Evolutionary conservation across 1,140 invertebrate species (phyloP).

Genomic region (Hermatobates lingyangjiaoensis): DNA sequence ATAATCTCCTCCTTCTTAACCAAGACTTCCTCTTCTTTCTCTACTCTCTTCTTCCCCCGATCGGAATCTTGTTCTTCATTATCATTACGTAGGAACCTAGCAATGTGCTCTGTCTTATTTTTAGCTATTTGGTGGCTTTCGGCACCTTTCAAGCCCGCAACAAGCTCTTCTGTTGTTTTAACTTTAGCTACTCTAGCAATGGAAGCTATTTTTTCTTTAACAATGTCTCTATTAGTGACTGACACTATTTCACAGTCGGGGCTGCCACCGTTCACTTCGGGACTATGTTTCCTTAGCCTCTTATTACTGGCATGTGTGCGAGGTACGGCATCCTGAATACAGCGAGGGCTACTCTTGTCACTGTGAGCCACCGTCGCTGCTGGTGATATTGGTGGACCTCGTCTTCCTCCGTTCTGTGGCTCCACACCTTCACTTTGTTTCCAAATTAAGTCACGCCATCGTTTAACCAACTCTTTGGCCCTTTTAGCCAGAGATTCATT

Average conservation of each 20-base stretch:
- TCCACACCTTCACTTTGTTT: conserved; percentile 26
- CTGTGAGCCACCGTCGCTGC: conserved; percentile 14
- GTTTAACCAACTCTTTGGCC: conserved; percentile 74
- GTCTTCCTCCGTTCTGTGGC: background rate
- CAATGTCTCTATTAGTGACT: conserved; percentile 24
- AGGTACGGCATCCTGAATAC: conserved; percentile 26
- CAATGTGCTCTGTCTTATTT: conserved; percentile 35
- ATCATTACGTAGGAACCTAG: conserved; percentile 31
- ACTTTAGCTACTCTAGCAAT: conserved; percentile 46
- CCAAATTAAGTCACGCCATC: conserved; percentile 69
- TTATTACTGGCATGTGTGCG: conserved; percentile 41
- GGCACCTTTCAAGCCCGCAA: conserved; percentile 45
- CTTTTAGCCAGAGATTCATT: conserved; percentile 66
- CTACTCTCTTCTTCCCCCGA: conserved; percentile 3
- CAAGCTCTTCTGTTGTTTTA: conserved; percentile 66
- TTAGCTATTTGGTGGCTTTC: conserved; percentile 16
- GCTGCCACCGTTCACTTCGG: background rate
- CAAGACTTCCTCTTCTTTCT: conserved; percentile 10
- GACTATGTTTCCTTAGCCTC: conserved; percentile 34
- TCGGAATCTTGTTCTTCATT: conserved; percentile 16
- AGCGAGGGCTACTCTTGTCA: conserved; percentile 15
- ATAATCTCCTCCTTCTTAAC: background rate
- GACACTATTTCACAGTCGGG: conserved; percentile 13
- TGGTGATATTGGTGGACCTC: conserved; percentile 14
- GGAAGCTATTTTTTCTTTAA: conserved; percentile 42